Conservation (phyloP, 2,113 vertebrate species). For the Scomber scombrus region DNA sequence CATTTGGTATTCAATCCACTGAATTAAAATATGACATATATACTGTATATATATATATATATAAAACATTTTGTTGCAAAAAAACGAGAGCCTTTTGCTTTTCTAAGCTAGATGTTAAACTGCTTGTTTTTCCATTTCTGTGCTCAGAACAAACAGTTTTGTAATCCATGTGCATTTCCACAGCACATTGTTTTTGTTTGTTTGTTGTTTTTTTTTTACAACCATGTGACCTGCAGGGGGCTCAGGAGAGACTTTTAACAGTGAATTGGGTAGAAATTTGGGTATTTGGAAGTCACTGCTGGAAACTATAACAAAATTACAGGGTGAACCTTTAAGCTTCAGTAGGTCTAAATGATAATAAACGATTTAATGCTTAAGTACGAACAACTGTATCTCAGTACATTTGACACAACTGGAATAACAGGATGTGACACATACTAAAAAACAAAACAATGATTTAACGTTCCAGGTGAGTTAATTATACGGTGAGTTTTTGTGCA, state of each 20-base stretch:
- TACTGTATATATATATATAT: no score
- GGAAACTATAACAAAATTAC: background rate
- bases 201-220: no score
- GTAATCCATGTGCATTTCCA: no score
- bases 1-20: no score
- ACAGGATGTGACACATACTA: background rate
- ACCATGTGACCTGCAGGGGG: no score
- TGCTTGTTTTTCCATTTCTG: background rate
- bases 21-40: no score
- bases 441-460: background rate
- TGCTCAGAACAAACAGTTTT: no score
- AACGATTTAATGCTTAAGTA: background rate
- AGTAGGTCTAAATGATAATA: background rate
- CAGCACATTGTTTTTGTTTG: no score
- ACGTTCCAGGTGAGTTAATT: constrained; percentile 61
- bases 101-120: background rate
- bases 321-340: background rate
- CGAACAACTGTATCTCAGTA: background rate
- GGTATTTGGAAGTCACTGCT: background rate
- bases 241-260: background rate
- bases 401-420: background rate
- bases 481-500: constrained; percentile 27
- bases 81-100: no score
- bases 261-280: background rate
- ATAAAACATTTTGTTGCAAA: no score